Conservation (phyloP, 2,888 invertebrate genomes). For the Hymenopus coronatus region DNA sequence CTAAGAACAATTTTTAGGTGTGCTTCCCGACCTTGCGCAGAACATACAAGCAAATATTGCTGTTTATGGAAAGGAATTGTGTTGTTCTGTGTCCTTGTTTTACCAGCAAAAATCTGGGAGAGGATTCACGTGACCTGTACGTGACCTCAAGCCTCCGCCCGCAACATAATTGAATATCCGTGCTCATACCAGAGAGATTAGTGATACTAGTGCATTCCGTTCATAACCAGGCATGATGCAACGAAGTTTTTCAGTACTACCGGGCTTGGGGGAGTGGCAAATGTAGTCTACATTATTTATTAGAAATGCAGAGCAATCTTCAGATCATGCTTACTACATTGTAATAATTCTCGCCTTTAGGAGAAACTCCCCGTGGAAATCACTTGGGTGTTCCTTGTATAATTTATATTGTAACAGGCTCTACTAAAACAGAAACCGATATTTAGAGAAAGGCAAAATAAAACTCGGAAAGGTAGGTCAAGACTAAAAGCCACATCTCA, state of each 20-base stretch:
- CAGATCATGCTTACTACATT: too few relatives aligned
- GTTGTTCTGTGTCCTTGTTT: not conserved
- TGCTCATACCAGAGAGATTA: not conserved
- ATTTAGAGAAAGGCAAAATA: too few relatives aligned
- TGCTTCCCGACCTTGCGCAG: not conserved
- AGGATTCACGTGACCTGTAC: not conserved
- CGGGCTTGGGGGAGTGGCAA: not conserved
- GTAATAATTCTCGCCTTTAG: too few relatives aligned
- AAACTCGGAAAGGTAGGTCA: too few relatives aligned
- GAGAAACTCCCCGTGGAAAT: too few relatives aligned
- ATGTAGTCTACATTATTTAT: not conserved
- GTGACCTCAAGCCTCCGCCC: not conserved
- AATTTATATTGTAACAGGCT: too few relatives aligned
- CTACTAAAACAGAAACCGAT: too few relatives aligned
- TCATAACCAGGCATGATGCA: not conserved
- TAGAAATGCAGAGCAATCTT: too few relatives aligned
- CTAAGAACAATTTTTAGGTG: not conserved
- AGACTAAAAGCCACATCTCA: too few relatives aligned
- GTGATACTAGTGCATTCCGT: not conserved
- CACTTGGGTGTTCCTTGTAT: too few relatives aligned
- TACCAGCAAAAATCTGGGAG: not conserved
- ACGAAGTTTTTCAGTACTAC: not conserved
- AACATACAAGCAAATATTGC: not conserved
- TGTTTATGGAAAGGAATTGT: not conserved
- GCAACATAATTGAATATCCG: not conserved